Evolutionary conservation across 2,797 vertebrate species (phyloP), one percentile per base, ranked within the genome.

Genomic region (Strix occidentalis): DNA sequence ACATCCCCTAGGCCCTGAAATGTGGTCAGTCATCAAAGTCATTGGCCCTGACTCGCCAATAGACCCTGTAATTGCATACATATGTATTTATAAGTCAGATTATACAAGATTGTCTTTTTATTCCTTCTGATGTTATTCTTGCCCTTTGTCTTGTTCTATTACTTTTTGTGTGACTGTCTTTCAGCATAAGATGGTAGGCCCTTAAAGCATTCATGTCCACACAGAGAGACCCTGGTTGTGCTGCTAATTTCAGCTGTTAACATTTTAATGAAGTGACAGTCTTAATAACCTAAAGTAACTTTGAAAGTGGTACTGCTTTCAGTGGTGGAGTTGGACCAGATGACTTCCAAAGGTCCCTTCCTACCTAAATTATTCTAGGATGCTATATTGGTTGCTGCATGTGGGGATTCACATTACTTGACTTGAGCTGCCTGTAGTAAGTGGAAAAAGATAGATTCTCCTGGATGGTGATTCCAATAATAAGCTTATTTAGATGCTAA

Each of bases 401-500:
- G 10, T 35, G 58, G 20, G 39, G 37, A 43, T 87, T 82, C 29
- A 16, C 16, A 8, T 54, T 46, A n/a, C 61, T 53, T 58, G 68
- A 58, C 31, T 91, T 46, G 45, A 16, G 60, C 58, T 76, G 54
- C 51, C 39, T 51, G 39, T n/a, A 19, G 26, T 15, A 17, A 76
- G 39, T 43, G 33, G 63, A 37, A 83, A 75, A 85, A 80, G 76
- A 54, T 3, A 72, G 61, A 60, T 71, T 76, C 46, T 76, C 51
- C 75, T 74, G 78, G 56, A 66, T 85, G 61, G 58, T 58, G 48
- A 74, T 80, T 70, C 64, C 4, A 56, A 75, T 48, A 72, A 50
- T n/a, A 57, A 83, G 31, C 24, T 79, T 85, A 51, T 89, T 85
- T 45, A 80, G 71, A 51, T 87, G 60, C 78, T 76, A 48, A 70